Evolutionary conservation across 2,797 vertebrate genomes (phyloP).

Genomic region (Siniperca obscura): DNA sequence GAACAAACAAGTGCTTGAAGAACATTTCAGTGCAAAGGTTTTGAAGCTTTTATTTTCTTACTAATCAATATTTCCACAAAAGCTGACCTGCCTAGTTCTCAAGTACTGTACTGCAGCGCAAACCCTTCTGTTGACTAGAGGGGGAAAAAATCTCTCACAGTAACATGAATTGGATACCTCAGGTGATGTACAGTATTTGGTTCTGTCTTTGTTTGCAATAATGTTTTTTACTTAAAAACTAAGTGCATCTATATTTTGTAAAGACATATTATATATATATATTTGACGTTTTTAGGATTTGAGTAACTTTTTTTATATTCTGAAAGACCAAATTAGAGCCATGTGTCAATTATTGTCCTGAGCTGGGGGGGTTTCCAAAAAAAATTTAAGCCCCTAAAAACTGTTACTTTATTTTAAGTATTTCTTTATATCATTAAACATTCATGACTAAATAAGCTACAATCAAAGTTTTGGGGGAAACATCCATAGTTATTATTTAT

Average conservation of each 20-base stretch:
- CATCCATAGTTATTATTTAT: no score
- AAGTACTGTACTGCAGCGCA: constrained; percentile 2
- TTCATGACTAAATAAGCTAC: no score
- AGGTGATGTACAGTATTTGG: not conserved
- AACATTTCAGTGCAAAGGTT: constrained; percentile 17
- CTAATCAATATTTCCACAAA: constrained; percentile 44
- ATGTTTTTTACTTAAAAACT: not conserved
- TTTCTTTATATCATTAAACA: no score
- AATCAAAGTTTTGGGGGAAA: no score
- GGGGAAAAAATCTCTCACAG: not conserved
- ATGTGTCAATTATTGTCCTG: not conserved
- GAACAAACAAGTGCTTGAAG: constrained; percentile 14
- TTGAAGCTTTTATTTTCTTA: constrained; percentile 23
- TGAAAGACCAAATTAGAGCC: not conserved
- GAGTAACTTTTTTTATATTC: not conserved
- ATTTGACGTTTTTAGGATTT: not conserved
- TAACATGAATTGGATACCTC: not conserved
- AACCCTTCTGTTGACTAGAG: constrained; percentile 8
- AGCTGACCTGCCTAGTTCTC: constrained; percentile 21
- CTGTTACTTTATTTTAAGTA: no score
- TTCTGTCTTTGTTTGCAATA: not conserved
- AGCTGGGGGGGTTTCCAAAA: not conserved
- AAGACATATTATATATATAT: not conserved
- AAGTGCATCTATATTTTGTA: not conserved
- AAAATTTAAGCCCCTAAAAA: not conserved